phyloP scores from a whole-genome alignment of 2,888 invertebrate genomes.

The Neoascia interrupta region DNA sequence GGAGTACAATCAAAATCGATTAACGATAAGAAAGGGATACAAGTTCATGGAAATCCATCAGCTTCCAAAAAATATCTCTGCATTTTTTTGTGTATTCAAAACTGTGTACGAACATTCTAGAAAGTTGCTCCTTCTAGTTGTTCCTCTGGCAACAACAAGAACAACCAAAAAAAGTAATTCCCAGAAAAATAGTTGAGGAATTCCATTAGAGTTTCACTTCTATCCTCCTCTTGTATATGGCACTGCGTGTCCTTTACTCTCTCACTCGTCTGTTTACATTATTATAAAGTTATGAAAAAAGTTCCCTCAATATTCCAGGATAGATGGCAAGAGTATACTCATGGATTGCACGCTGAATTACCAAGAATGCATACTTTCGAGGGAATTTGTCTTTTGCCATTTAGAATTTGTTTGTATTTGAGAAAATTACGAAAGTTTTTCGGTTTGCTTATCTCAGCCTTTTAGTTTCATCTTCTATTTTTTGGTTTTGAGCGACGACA shows the following conservation, averaged over 20 bases:
- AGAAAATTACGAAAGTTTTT: constrained; percentile 39
- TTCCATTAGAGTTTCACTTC: constrained; percentile 32
- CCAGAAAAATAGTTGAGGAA: constrained; percentile 45
- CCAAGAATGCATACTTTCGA: constrained; percentile 44
- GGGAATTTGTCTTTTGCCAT: constrained; percentile 41
- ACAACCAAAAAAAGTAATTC: constrained; percentile 45
- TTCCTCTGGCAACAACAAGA: neutral
- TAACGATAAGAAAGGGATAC: too few species aligned
- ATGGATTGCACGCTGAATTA: constrained; percentile 33
- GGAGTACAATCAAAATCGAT: too few species aligned
- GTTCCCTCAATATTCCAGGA: constrained; percentile 33
- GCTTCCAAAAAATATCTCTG: constrained; percentile 31
- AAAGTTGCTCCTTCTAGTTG: constrained; percentile 1
- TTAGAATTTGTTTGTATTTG: constrained; percentile 50
- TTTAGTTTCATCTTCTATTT: too few species aligned
- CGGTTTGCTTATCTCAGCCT: neutral
- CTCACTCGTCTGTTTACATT: constrained; percentile 35
- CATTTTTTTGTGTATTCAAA: neutral
- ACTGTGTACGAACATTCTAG: constrained; percentile 5
- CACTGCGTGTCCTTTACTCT: neutral
- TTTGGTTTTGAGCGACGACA: neutral
- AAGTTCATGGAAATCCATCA: constrained; percentile 4
- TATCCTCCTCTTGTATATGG: too few species aligned
- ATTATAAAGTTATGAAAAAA: constrained; percentile 59
- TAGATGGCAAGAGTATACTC: constrained; percentile 30